phyloP scores from a whole-genome alignment of 2,113 vertebrate species.

The Sisor rabdophorus region DNA sequence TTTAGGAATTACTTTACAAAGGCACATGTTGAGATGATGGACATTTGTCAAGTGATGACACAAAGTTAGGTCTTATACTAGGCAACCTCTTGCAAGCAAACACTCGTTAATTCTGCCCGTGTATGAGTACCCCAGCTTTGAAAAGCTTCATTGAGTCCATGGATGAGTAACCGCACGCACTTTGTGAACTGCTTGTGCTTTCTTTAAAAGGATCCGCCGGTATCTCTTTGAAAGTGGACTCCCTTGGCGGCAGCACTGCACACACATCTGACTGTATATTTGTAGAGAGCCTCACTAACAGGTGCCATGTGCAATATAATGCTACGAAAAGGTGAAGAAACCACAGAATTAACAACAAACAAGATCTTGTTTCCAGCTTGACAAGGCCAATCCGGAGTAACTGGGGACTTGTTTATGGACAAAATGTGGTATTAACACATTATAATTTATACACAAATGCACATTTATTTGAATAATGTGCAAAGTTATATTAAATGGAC shows the following conservation, averaged over 20 bases:
- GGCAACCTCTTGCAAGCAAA: constrained; percentile 58
- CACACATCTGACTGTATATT: constrained; percentile 44
- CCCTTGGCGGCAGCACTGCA: constrained; percentile 43
- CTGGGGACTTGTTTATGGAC: constrained; percentile 51
- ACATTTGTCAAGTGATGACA: constrained; percentile 40
- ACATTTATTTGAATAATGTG: not conserved
- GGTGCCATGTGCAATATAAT: constrained; percentile 42
- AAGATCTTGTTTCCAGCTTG: constrained; percentile 52
- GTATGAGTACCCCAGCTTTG: constrained; percentile 54
- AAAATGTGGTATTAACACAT: constrained; percentile 41
- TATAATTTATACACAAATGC: constrained; percentile 20
- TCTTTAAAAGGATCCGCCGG: constrained; percentile 46
- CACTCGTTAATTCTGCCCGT: constrained; percentile 54
- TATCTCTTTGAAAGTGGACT: constrained; percentile 49
- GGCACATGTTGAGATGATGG: constrained; percentile 56
- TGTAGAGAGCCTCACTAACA: constrained; percentile 41
- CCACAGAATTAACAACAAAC: constrained; percentile 50
- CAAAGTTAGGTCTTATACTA: constrained; percentile 36
- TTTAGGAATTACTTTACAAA: constrained; percentile 50
- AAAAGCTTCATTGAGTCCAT: constrained; percentile 61
- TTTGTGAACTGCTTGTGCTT: constrained; percentile 32
- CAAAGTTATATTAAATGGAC: not conserved
- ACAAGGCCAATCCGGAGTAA: constrained; percentile 49
- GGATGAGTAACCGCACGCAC: constrained; percentile 43
- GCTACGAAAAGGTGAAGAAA: constrained; percentile 47